Base-by-base conservation (phyloP, 1,140 invertebrate species). In the Manduca sexta region DNA sequence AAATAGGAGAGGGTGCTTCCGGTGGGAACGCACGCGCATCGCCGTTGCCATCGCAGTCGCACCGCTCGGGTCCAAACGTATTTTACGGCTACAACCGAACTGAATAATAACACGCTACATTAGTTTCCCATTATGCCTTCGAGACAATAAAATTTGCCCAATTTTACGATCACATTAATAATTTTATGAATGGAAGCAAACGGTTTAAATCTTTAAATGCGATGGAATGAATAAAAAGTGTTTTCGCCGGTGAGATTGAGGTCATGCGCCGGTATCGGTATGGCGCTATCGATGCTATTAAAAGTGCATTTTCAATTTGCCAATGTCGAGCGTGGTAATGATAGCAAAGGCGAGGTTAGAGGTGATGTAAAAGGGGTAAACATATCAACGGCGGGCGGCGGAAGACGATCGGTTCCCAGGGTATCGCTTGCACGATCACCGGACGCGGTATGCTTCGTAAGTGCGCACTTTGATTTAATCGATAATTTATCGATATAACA, bases 71-170 rank as follows among this genome's bases (percentile, higher is more conserved):
- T 68, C 64, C 73, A 70, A 74, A 74, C 73, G 73, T 79, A 83
- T 80, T 82, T 82, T 83, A 83, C 74, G 67, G 76, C 82, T 82
- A 73, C 74, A 71, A 69, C 70, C 73, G 68, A 82, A 79, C 78
- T 85, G 82, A 83, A 85, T 83, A 85, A 85, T 85, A 82, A 83
- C 82, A 85, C 80, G 82, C 66, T 82, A 85, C 82, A 85, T 85
- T 85, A 85, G 82, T 82, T 85, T 85, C 80, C 79, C 82, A 85
- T 85, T 85, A 85, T 85, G 72, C 70, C 76, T 82, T 71, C 79
- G 75, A 82, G 78, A 84, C 80, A 85, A 85, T 85, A 85, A 85
- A 85, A 85, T 82, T 85, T 82, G 77, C 78, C 72, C 82, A 81
- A 82, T 82, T 85, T 84, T 85, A 85, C 75, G 80, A 85, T 81